A percentile compares a stretch with the other conserved stretches of the same genome.
phyloP scores from a whole-genome alignment of 2,888 invertebrate genomes.

The Linnaemya tessellans region DNA sequence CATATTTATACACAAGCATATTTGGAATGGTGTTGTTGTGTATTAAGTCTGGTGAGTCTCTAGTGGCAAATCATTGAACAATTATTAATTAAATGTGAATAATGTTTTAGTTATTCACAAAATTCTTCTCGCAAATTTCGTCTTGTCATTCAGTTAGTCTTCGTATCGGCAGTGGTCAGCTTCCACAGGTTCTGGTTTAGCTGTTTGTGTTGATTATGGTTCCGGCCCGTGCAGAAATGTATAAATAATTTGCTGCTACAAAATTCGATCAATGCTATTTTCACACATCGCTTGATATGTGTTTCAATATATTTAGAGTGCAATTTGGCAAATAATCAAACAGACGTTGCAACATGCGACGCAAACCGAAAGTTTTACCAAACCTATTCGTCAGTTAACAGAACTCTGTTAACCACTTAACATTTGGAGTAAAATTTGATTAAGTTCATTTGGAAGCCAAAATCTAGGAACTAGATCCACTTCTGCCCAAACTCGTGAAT shows the following conservation, averaged over 20 bases:
- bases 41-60: not conserved
- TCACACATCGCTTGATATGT: not conserved
- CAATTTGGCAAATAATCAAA: no score
- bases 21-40: not conserved
- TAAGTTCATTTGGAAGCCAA: no score
- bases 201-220: not conserved
- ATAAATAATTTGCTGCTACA: not conserved
- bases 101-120: constrained; percentile 70
- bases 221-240: not conserved
- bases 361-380: no score
- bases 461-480: no score
- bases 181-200: not conserved
- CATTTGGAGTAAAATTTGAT: no score
- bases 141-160: constrained; percentile 2
- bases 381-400: no score
- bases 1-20: not conserved
- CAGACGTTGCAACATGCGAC: no score
- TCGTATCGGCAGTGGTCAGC: not conserved
- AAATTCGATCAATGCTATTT: not conserved
- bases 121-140: constrained; percentile 6
- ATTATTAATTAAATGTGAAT: constrained; percentile 82
- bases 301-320: not conserved
- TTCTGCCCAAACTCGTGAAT: no score
- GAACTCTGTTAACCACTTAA: no score
- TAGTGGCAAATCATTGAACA: constrained; percentile 78